Conservation (phyloP, 2,888 invertebrate genomes). For the Lycophotia porphyrea region DNA sequence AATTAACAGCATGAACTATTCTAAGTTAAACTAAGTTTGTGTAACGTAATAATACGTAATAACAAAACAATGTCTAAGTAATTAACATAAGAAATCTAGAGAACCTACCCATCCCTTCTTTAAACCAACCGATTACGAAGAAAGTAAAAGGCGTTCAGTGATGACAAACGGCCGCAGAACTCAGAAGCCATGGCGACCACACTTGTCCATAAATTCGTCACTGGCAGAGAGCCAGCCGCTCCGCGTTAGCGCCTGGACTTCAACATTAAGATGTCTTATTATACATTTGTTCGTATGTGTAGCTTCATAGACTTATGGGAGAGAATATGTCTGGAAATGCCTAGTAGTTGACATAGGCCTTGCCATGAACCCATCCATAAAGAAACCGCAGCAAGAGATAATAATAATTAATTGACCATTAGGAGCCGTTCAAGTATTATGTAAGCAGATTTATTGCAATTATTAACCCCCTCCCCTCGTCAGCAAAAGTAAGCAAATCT, state of each 20-base stretch:
- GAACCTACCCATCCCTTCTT: neutral
- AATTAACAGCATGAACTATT: neutral
- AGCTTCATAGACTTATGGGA: constrained; percentile 17
- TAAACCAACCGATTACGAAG: constrained; percentile 2
- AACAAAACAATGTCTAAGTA: neutral
- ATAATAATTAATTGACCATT: no score
- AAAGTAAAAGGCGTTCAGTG: constrained; percentile 52
- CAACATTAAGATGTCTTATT: constrained; percentile 51
- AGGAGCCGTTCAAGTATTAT: no score
- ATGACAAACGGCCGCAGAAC: constrained; percentile 44
- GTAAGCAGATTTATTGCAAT: no score
- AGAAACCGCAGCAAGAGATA: neutral
- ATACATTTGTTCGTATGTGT: constrained; percentile 35
- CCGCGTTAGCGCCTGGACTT: constrained; percentile 59
- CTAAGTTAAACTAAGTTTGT: neutral
- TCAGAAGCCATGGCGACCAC: constrained; percentile 53
- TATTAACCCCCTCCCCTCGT: no score
- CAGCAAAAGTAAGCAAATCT: no score
- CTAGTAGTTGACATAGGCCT: neutral
- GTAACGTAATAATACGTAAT: neutral
- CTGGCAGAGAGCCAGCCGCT: constrained; percentile 73
- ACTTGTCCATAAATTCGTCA: constrained; percentile 68
- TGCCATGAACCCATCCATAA: neutral
- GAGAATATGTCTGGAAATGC: neutral
- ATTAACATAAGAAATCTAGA: neutral